These are phyloP conservation scores for Hippocampus mohnikei DNA, from an alignment of 2,113 vertebrate genomes.

Conservation along the genomic window DNA sequence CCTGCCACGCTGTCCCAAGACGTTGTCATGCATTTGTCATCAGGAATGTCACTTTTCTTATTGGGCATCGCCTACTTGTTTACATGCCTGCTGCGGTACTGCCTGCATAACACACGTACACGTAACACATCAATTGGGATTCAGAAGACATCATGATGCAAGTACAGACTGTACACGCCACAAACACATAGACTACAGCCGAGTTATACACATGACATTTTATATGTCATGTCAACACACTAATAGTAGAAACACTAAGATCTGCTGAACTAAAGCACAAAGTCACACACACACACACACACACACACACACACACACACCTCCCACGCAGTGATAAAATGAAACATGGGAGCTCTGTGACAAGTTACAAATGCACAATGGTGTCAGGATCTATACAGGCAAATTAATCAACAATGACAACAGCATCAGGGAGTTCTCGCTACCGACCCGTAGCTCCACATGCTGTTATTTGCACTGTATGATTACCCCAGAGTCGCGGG, in stretches of 20 bases:
- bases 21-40: slow-evolving; percentile 72
- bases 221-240: slow-evolving; percentile 14
- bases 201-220: slow-evolving; percentile 1
- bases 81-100: slow-evolving; percentile 34
- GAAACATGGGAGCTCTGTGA: slow-evolving; percentile 63
- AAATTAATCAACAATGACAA: slow-evolving; percentile 77
- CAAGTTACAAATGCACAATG: slow-evolving; percentile 71
- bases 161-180: neutral
- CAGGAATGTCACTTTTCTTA: slow-evolving; percentile 59
- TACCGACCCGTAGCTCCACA: slow-evolving; percentile 44
- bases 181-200: neutral
- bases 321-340: slow-evolving; percentile 69
- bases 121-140: neutral
- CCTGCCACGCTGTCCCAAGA: slow-evolving; percentile 38
- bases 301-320: slow-evolving; percentile 35
- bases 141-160: neutral
- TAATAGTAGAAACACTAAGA: slow-evolving; percentile 5
- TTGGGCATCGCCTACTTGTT: slow-evolving; percentile 72
- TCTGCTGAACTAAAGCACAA: slow-evolving; percentile 11
- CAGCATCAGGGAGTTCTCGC: slow-evolving; percentile 42
- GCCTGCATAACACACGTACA: neutral
- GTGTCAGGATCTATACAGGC: slow-evolving; percentile 70
- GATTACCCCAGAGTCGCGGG: slow-evolving; percentile 73
- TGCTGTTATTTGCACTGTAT: slow-evolving; percentile 65
- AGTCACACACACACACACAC: slow-evolving; percentile 3